Conservation (phyloP, 1,140 invertebrate genomes). For the Neelides sp. region DNA sequence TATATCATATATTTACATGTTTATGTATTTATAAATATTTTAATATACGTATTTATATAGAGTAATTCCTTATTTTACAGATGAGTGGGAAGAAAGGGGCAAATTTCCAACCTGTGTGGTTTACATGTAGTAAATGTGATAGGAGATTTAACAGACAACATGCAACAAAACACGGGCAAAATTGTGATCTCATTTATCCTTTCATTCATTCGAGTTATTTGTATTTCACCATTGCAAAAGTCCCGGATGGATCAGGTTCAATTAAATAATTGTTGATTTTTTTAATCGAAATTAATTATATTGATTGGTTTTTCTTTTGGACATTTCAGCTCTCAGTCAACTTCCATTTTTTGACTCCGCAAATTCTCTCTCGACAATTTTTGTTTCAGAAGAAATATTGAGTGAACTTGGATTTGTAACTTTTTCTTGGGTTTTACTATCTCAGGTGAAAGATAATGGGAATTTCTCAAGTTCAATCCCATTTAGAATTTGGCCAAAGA, state of each 20-base stretch:
- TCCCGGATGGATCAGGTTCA: slow-evolving; percentile 2
- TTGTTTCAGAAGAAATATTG: slow-evolving; percentile 17
- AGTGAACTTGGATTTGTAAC: slow-evolving; percentile 15
- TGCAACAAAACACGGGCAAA: slow-evolving; percentile 11
- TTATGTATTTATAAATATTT: no score
- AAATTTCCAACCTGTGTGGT: slow-evolving; percentile 1
- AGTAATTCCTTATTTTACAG: no score
- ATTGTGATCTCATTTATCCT: slow-evolving; percentile 7
- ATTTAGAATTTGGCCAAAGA: slow-evolving; percentile 7
- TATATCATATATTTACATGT: no score
- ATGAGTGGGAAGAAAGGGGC: slow-evolving; percentile 20
- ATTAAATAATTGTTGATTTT: not conserved
- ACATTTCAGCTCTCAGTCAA: slow-evolving; percentile 7
- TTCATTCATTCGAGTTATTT: not conserved
- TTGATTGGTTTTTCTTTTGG: not conserved
- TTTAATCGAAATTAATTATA: not conserved
- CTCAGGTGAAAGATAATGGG: not conserved
- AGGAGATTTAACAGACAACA: slow-evolving; percentile 10
- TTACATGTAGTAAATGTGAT: slow-evolving; percentile 16
- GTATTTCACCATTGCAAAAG: not conserved
- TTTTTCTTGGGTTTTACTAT: slow-evolving; percentile 15
- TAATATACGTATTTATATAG: no score
- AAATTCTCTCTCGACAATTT: slow-evolving; percentile 5
- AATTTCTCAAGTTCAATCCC: not conserved
- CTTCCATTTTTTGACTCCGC: slow-evolving; percentile 11